Percentiles rank a stretch among this genome's conserved stretches.
Conservation (phyloP, 30 jellyfish, hydroid and myxozoan genomes). For the Nemopilema nomurai region DNA sequence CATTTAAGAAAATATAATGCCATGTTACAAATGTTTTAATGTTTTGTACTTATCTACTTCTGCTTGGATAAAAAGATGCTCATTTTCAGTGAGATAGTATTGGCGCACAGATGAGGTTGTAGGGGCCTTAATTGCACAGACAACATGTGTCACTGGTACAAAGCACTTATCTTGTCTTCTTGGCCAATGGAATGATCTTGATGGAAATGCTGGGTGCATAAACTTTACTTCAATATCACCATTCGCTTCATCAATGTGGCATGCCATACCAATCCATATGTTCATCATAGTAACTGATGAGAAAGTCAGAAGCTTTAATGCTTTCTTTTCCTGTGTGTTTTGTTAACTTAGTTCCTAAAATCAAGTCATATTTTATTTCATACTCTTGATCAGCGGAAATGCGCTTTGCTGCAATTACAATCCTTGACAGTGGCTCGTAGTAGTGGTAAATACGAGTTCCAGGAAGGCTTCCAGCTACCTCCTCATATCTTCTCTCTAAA, state of each 20-base stretch:
- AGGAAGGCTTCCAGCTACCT: neutral
- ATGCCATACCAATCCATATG: conserved; percentile 15
- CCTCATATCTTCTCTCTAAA: too few species aligned
- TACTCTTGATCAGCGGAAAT: neutral
- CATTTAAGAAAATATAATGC: neutral
- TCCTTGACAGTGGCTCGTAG: neutral
- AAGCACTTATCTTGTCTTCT: conserved; percentile 21
- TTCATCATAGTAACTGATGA: neutral
- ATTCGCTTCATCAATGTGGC: conserved; percentile 4
- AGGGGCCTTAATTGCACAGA: conserved; percentile 7
- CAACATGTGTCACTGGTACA: conserved; percentile 12
- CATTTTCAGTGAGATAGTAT: neutral
- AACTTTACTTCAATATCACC: conserved; percentile 9
- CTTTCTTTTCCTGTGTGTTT: neutral
- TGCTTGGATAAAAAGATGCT: neutral
- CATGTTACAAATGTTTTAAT: neutral
- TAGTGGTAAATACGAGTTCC: neutral
- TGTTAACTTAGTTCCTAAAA: neutral
- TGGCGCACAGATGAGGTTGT: conserved; percentile 21
- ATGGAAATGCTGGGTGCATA: conserved; percentile 9
- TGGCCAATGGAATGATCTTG: conserved; percentile 6
- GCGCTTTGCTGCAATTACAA: neutral
- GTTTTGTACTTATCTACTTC: neutral
- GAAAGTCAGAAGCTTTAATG: conserved; percentile 2
- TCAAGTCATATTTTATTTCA: neutral